Evolutionary conservation across 2,888 invertebrate genomes (phyloP).

Genomic region (Drosophila histrio): DNA sequence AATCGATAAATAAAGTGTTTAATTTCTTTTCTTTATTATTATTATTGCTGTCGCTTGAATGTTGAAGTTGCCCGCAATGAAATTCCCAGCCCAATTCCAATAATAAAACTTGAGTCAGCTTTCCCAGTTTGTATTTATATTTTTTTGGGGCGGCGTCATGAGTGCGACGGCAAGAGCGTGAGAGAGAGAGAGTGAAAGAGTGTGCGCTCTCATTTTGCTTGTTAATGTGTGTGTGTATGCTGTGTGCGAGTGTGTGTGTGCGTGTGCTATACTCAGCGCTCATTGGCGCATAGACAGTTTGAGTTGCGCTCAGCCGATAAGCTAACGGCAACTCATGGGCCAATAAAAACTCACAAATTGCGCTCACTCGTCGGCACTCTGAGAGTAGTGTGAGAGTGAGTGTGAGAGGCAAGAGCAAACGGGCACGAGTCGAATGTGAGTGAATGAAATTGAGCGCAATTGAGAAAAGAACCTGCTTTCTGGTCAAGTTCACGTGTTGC

Average conservation of each 20-base stretch:
- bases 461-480: conserved; percentile 41
- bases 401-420: neutral
- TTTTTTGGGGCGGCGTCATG: conserved; percentile 14
- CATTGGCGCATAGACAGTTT: conserved; percentile 35
- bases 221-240: neutral
- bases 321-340: conserved; percentile 11
- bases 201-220: neutral
- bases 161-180: neutral
- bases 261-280: conserved; percentile 12
- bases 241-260: conserved; percentile 2
- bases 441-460: conserved; percentile 12
- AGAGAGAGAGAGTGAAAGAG: neutral
- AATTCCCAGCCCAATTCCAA: conserved; percentile 32
- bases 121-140: neutral
- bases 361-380: conserved; percentile 33
- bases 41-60: neutral
- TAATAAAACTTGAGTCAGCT: conserved; percentile 26
- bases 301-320: conserved; percentile 28
- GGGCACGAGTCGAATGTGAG: neutral
- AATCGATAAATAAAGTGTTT: neutral
- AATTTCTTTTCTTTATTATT: too few species aligned
- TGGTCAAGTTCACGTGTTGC: conserved; percentile 36
- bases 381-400: conserved; percentile 6
- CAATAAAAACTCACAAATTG: conserved; percentile 29
- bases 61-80: neutral